Conservation (phyloP, 1,140 invertebrate species). For the Aphelinus certus region DNA sequence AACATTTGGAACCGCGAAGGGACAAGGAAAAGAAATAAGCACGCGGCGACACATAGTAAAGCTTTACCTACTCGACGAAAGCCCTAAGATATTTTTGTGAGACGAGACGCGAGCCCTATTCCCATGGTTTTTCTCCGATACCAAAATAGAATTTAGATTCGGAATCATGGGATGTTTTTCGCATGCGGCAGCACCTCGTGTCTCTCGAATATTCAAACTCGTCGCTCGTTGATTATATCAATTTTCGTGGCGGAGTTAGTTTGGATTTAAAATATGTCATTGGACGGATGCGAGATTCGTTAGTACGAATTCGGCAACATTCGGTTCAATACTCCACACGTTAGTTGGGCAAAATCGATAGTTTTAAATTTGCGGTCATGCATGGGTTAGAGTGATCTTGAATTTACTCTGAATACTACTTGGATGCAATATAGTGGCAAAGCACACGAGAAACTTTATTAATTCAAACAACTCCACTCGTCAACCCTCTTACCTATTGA, state of each 20-base stretch:
- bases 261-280: too few species aligned
- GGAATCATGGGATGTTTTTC: slow-evolving; percentile 19
- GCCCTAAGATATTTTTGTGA: slow-evolving; percentile 45
- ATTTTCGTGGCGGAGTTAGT: too few species aligned
- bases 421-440: too few species aligned
- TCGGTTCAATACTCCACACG: neutral
- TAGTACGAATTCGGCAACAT: neutral
- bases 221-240: too few species aligned
- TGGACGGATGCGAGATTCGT: too few species aligned
- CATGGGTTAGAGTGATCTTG: too few species aligned
- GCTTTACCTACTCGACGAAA: slow-evolving; percentile 28
- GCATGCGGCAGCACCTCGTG: neutral
- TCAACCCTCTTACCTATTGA: slow-evolving; percentile 56
- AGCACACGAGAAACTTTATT: too few species aligned
- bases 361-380: too few species aligned
- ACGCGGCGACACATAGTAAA: neutral
- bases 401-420: too few species aligned
- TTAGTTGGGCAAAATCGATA: neutral
- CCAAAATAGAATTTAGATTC: slow-evolving; percentile 32
- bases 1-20: slow-evolving; percentile 3
- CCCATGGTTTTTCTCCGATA: slow-evolving; percentile 3
- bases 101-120: neutral
- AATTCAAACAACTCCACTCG: too few species aligned
- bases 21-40: slow-evolving; percentile 16
- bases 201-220: too few species aligned